Conservation (phyloP, 1,140 invertebrate species). For the Rhopalosiphum padi region DNA sequence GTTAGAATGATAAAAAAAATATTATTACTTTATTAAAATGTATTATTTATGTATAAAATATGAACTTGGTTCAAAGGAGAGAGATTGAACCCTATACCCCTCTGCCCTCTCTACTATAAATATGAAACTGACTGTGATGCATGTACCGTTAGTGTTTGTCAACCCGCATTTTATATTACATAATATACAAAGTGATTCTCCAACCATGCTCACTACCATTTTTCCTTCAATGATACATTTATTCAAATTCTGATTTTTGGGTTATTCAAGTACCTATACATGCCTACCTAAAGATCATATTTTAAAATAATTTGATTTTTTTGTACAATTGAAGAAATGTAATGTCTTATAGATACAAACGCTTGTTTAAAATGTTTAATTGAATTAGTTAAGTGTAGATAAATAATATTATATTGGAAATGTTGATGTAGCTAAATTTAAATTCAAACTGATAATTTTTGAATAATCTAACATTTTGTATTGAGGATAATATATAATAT, state of each 20-base stretch:
- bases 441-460: not conserved
- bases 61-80: not conserved
- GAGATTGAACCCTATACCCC: not conserved
- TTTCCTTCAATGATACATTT: not conserved
- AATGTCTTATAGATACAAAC: not conserved
- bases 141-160: not conserved
- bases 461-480: not conserved
- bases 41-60: conserved; percentile 14
- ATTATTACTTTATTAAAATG: conserved; percentile 4
- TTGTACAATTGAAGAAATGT: not conserved
- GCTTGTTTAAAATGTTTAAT: not conserved
- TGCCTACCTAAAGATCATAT: not conserved
- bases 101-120: not conserved
- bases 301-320: not conserved
- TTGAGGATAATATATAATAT: not conserved
- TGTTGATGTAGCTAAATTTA: not conserved
- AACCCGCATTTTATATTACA: not conserved
- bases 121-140: not conserved
- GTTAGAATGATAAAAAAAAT: not conserved
- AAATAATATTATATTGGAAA: not conserved
- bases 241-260: not conserved
- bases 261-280: not conserved
- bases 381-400: too few species aligned
- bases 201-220: not conserved
- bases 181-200: not conserved